Percentiles rank a stretch among this genome's conserved stretches.
Conservation (phyloP, 2,888 invertebrate genomes). For the Archips crataeganus region DNA sequence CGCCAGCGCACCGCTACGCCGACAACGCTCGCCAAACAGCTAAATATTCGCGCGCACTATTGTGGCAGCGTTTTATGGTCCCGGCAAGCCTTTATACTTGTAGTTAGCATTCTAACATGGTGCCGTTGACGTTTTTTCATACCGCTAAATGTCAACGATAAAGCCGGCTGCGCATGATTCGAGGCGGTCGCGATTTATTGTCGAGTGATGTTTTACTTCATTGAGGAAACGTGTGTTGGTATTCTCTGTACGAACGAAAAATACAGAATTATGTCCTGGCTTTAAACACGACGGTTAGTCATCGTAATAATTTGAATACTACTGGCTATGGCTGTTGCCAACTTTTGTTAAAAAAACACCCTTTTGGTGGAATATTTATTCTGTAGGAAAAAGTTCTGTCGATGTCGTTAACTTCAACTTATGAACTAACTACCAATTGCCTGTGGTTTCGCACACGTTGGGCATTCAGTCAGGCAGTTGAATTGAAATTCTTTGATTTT, state of each 20-base stretch:
- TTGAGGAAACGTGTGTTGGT: slow-evolving; percentile 38
- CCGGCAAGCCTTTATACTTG: slow-evolving; percentile 78
- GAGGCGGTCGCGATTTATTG: slow-evolving; percentile 30
- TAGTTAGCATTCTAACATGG: slow-evolving; percentile 83
- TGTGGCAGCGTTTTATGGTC: slow-evolving; percentile 84
- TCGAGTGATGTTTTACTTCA: slow-evolving; percentile 38
- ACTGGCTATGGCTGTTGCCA: slow-evolving; percentile 12
- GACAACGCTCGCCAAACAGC: slow-evolving; percentile 76
- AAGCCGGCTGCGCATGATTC: slow-evolving; percentile 37
- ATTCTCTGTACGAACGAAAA: slow-evolving; percentile 31
- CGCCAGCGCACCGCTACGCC: slow-evolving; percentile 68
- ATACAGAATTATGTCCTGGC: slow-evolving; percentile 32
- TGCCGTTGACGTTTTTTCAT: slow-evolving; percentile 78
- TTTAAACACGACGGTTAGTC: slow-evolving; percentile 32
- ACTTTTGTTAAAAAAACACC: slow-evolving; percentile 15
- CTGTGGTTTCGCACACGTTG: too few species aligned
- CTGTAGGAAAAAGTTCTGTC: neutral
- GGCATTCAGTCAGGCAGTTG: too few species aligned
- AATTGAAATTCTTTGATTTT: too few species aligned
- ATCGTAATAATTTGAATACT: slow-evolving; percentile 24
- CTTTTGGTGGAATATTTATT: neutral
- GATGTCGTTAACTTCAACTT: neutral
- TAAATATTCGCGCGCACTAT: slow-evolving; percentile 83
- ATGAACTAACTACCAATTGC: too few species aligned
- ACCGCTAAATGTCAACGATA: slow-evolving; percentile 82